phyloP scores from a whole-genome alignment of 2,113 vertebrate species.

The Brachypodius melanocephalos region DNA sequence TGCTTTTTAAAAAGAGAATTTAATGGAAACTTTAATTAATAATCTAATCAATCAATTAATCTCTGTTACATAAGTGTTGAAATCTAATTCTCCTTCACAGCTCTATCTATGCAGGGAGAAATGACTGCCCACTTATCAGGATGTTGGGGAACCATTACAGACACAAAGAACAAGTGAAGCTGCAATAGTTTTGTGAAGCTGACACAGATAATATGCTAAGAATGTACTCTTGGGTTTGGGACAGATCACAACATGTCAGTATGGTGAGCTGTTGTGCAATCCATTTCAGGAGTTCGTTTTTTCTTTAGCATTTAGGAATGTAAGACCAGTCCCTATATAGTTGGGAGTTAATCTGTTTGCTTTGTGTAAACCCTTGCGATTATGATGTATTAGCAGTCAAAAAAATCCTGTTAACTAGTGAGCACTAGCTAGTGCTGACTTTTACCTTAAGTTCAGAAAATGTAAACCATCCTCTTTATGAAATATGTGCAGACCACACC shows the following conservation, averaged over 20 bases:
- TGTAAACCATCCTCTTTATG: constrained; percentile 43
- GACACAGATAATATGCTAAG: constrained; percentile 12
- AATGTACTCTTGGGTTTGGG: constrained; percentile 23
- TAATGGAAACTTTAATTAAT: constrained; percentile 83
- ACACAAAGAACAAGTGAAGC: constrained; percentile 65
- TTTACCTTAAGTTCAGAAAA: constrained; percentile 50
- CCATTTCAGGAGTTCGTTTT: neutral
- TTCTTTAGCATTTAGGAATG: neutral
- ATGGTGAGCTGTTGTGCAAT: neutral
- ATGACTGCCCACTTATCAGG: constrained; percentile 68
- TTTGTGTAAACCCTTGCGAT: neutral
- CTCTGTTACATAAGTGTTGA: constrained; percentile 71
- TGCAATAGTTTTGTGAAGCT: constrained; percentile 58
- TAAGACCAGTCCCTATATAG: neutral
- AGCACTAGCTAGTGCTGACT: neutral
- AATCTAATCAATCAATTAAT: constrained; percentile 85
- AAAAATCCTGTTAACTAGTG: neutral
- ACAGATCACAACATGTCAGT: neutral
- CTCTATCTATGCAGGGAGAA: constrained; percentile 67
- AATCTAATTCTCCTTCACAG: constrained; percentile 75
- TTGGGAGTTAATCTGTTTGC: neutral
- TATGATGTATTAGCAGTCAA: neutral
- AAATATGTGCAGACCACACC: constrained; percentile 24
- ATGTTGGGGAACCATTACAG: constrained; percentile 60
- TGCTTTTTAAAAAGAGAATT: constrained; percentile 68